Percentiles rank a stretch among this genome's conserved stretches.
Conservation (phyloP, 2,113 vertebrate species). For the Neodontobutis hainanensis region DNA sequence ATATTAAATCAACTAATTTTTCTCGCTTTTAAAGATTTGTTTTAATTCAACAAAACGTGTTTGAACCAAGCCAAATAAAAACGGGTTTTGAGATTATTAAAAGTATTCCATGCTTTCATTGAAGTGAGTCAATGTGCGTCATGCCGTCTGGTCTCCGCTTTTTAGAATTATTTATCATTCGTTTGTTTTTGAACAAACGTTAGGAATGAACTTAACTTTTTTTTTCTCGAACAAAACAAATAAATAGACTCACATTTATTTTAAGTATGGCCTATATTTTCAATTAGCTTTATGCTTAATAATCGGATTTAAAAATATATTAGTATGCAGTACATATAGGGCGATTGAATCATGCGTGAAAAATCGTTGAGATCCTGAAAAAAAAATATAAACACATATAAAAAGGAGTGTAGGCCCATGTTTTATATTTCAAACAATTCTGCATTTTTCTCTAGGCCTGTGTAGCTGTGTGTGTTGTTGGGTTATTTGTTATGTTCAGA, state of each 20-base stretch:
- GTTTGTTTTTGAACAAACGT: background rate
- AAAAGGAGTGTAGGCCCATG: too few species aligned
- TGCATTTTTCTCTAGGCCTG: too few species aligned
- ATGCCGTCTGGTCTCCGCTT: background rate
- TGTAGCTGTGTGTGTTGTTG: too few species aligned
- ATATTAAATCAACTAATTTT: background rate
- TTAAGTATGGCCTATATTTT: background rate
- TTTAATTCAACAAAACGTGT: background rate
- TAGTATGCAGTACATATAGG: background rate
- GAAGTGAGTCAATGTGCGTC: background rate
- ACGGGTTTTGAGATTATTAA: background rate
- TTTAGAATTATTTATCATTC: background rate
- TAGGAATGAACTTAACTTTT: background rate
- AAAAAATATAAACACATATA: too few species aligned
- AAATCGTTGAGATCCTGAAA: background rate
- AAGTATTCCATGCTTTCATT: background rate
- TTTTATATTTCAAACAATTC: too few species aligned
- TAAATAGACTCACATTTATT: background rate
- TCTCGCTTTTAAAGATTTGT: slow-evolving; percentile 4
- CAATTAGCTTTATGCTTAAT: background rate
- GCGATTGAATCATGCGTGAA: background rate
- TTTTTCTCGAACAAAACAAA: background rate
- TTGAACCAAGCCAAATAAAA: too few species aligned
- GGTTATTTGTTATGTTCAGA: too few species aligned
- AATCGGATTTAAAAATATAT: background rate